phyloP scores from a whole-genome alignment of 1,140 invertebrate species.

The Bilobella aurantiaca region DNA sequence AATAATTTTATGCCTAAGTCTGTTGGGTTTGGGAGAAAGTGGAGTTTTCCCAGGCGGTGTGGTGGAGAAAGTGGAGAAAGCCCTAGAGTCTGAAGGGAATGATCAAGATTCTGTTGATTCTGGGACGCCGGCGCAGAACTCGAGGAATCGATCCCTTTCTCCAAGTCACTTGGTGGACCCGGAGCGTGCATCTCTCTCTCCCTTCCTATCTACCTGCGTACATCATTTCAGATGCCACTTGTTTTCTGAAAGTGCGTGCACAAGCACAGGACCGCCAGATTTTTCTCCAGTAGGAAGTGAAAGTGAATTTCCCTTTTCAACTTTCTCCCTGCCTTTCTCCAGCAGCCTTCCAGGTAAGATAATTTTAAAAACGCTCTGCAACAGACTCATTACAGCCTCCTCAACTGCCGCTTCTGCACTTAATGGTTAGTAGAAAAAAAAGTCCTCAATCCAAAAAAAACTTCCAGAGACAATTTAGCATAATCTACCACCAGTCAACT shows the following conservation, averaged over 20 bases:
- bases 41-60: background rate
- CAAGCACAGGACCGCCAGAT: conserved; percentile 11
- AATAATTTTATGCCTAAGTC: background rate
- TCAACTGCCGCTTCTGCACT: background rate
- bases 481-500: too few species aligned
- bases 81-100: conserved; percentile 17
- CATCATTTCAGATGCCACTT: conserved; percentile 30
- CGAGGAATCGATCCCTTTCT: conserved; percentile 24
- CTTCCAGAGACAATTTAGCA: too few species aligned
- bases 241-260: conserved; percentile 27
- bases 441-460: too few species aligned
- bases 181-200: background rate
- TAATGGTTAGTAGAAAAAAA: too few species aligned
- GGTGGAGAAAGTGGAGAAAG: background rate
- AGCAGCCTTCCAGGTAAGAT: background rate
- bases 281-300: background rate
- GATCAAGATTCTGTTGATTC: conserved; percentile 28
- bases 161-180: background rate
- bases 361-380: background rate
- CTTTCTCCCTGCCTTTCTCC: background rate
- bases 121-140: conserved; percentile 15
- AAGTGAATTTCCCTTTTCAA: background rate
- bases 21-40: conserved; percentile 3
- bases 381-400: background rate
- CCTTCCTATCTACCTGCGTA: conserved; percentile 25